Evolutionary conservation across 2,888 invertebrate species (phyloP).

Genomic region (Erebia ligea): DNA sequence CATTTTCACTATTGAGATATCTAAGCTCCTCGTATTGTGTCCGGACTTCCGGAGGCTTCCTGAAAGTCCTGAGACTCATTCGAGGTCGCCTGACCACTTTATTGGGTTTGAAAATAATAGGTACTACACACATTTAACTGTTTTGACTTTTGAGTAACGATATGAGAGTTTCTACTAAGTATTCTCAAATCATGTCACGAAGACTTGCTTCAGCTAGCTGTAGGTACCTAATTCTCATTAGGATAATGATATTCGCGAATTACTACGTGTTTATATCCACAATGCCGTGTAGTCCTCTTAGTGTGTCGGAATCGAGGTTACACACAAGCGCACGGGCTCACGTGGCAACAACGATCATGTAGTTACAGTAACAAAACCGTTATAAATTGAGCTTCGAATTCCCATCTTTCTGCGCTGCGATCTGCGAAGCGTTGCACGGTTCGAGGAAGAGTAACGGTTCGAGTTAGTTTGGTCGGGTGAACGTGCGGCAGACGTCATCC

Average conservation of each 20-base stretch:
- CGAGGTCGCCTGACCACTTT: background rate
- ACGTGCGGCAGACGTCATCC: constrained; percentile 80
- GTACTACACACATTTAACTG: background rate
- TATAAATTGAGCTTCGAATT: constrained; percentile 54
- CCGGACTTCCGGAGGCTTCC: background rate
- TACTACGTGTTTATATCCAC: constrained; percentile 78
- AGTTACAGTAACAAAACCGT: constrained; percentile 62
- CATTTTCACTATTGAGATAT: background rate
- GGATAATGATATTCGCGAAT: constrained; percentile 81
- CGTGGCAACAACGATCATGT: constrained; percentile 79
- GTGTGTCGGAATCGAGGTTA: constrained; percentile 81
- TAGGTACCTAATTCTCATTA: constrained; percentile 70
- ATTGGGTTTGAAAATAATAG: background rate
- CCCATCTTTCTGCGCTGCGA: constrained; percentile 59
- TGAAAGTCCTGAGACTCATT: background rate
- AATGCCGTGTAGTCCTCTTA: constrained; percentile 62
- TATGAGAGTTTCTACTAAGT: constrained; percentile 25
- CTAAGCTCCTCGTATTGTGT: background rate
- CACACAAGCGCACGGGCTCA: constrained; percentile 73
- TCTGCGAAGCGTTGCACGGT: constrained; percentile 43
- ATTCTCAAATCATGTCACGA: constrained; percentile 58
- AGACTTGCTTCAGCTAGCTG: constrained; percentile 52
- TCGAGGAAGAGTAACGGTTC: constrained; percentile 58
- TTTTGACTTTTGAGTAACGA: background rate
- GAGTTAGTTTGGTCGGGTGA: constrained; percentile 53